Percentiles rank a stretch among this genome's conserved stretches.
Evolutionary conservation across 2,888 invertebrate genomes (phyloP).

Genomic region (Pammene aurita): DNA sequence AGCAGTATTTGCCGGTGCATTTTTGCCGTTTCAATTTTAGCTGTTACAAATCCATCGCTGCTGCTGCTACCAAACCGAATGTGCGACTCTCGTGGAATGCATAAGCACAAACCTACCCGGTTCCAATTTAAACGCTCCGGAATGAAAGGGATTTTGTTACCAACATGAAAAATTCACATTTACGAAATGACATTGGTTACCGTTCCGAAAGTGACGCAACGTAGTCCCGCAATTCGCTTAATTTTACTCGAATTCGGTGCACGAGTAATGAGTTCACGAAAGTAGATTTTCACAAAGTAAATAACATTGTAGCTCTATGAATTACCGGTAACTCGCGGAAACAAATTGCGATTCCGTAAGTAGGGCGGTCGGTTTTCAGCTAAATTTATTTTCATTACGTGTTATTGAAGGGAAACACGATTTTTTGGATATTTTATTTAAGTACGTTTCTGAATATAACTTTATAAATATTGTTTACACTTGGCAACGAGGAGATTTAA

Average conservation of each 20-base stretch:
- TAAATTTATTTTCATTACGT: slow-evolving; percentile 75
- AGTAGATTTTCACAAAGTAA: slow-evolving; percentile 29
- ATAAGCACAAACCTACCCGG: slow-evolving; percentile 49
- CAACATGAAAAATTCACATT: slow-evolving; percentile 34
- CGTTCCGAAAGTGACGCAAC: slow-evolving; percentile 19
- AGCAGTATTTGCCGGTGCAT: slow-evolving; percentile 70
- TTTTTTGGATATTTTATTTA: slow-evolving; percentile 52
- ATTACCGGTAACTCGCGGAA: slow-evolving; percentile 63
- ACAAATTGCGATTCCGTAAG: slow-evolving; percentile 64
- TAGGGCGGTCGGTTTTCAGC: slow-evolving; percentile 66
- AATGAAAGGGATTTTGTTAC: slow-evolving; percentile 35
- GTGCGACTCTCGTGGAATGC: slow-evolving; percentile 56
- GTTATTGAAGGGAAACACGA: slow-evolving; percentile 63
- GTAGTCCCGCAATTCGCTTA: slow-evolving; percentile 22
- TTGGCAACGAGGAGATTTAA: neutral
- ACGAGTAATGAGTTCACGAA: slow-evolving; percentile 26
- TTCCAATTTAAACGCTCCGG: slow-evolving; percentile 33
- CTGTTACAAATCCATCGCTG: slow-evolving; percentile 46
- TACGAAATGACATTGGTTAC: slow-evolving; percentile 32
- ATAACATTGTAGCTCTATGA: slow-evolving; percentile 50
- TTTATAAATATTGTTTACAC: neutral
- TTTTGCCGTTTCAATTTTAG: slow-evolving; percentile 68
- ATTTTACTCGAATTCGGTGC: slow-evolving; percentile 16
- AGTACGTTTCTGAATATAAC: neutral
- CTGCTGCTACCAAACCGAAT: slow-evolving; percentile 54